Evolutionary conservation across 2,888 invertebrate genomes (phyloP).

Genomic region (Orthosia gothica): DNA sequence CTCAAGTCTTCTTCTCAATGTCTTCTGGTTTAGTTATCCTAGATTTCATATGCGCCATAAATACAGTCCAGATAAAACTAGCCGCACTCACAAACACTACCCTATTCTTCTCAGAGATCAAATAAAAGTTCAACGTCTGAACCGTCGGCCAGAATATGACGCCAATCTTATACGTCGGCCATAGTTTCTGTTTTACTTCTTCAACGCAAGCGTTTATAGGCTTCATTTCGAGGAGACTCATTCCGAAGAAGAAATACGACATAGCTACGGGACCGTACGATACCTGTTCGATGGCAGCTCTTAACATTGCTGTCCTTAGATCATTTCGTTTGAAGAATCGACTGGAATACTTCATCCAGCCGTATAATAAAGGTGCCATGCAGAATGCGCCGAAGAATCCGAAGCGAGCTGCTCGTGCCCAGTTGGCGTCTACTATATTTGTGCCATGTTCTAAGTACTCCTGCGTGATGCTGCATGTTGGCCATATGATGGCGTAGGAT

Average conservation of each 20-base stretch:
- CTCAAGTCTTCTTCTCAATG: constrained; percentile 18
- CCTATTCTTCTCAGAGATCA: constrained; percentile 94
- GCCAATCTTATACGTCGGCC: constrained; percentile 94
- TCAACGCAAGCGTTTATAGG: constrained; percentile 91
- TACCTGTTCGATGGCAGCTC: constrained; percentile 92
- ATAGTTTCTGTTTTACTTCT: constrained; percentile 94
- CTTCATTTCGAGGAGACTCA: constrained; percentile 94
- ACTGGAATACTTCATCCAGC: constrained; percentile 93
- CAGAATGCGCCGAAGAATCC: constrained; percentile 94
- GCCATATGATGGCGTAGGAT: constrained; percentile 94
- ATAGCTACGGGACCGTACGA: constrained; percentile 94
- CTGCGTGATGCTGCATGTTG: constrained; percentile 93
- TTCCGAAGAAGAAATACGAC: constrained; percentile 94
- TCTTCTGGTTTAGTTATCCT: constrained; percentile 71
- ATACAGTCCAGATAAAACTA: constrained; percentile 95
- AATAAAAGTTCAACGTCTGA: constrained; percentile 94
- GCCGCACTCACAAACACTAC: constrained; percentile 94
- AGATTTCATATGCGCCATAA: constrained; percentile 94
- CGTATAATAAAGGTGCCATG: constrained; percentile 95
- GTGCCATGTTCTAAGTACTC: constrained; percentile 88
- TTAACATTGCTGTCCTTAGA: constrained; percentile 79
- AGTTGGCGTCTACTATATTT: constrained; percentile 82
- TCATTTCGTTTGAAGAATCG: constrained; percentile 78
- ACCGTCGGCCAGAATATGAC: constrained; percentile 94
- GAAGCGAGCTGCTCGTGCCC: constrained; percentile 93